Conservation (phyloP, 1,140 invertebrate genomes). For the Heliconius melpomene region DNA sequence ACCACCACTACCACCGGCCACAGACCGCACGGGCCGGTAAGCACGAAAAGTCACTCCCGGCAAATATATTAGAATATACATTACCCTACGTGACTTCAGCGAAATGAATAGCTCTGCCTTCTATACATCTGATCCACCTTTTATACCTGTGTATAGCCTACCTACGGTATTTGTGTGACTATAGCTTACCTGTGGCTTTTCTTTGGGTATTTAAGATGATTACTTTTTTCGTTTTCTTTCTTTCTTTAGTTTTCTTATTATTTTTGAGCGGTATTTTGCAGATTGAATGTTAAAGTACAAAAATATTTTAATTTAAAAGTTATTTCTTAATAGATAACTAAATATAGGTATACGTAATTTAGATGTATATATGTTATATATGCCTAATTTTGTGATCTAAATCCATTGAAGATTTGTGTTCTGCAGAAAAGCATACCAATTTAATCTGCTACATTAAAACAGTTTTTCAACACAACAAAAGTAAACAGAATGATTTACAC, state of each 20-base stretch:
- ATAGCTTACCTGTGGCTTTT: not conserved
- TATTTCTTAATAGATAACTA: too few relatives aligned
- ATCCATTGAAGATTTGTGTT: too few relatives aligned
- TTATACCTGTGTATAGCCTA: slow-evolving; percentile 34
- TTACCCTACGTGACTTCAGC: slow-evolving; percentile 75
- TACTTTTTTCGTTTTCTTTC: slow-evolving; percentile 35
- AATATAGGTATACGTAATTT: too few relatives aligned
- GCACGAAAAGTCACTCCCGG: slow-evolving; percentile 77
- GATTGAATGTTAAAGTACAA: too few relatives aligned
- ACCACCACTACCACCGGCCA: slow-evolving; percentile 55
- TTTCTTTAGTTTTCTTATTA: slow-evolving; percentile 12
- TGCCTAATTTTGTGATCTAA: too few relatives aligned
- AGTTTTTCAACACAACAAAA: too few relatives aligned
- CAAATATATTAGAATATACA: slow-evolving; percentile 81
- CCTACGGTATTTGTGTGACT: not conserved
- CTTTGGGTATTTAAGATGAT: not conserved
- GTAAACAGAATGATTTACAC: too few relatives aligned
- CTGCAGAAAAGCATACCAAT: too few relatives aligned
- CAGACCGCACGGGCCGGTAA: slow-evolving; percentile 75
- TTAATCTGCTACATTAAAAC: too few relatives aligned
- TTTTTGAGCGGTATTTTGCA: not conserved
- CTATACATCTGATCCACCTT: slow-evolving; percentile 46
- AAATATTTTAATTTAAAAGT: too few relatives aligned
- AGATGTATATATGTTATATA: too few relatives aligned
- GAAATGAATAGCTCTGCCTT: slow-evolving; percentile 70